These are phyloP conservation scores for Carlito syrichta DNA, from an alignment of 2,113 vertebrate genomes.

Conservation along the genomic window DNA sequence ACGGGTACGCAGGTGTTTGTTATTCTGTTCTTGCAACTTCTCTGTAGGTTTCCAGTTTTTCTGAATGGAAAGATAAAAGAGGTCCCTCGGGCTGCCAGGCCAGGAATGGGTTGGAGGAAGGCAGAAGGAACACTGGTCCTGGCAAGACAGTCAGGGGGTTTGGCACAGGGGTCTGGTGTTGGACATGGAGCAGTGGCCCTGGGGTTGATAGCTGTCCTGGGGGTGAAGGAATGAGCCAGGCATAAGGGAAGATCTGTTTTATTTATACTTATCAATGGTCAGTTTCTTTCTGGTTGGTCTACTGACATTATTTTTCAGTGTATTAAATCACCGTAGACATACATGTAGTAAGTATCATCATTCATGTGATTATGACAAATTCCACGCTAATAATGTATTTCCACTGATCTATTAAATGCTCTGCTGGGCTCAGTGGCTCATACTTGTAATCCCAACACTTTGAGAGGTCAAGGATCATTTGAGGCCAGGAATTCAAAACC, in stretches of 20 bases:
- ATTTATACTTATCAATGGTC: not conserved
- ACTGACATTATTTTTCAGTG: not conserved
- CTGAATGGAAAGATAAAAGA: not conserved
- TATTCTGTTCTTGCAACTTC: not conserved
- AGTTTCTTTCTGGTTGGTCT: not conserved
- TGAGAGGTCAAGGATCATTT: too few relatives aligned
- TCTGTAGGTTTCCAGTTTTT: not conserved
- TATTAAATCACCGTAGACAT: not conserved
- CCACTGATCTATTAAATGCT: not conserved
- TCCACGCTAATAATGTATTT: not conserved
- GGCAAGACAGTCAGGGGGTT: not conserved
- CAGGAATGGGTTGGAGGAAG: not conserved
- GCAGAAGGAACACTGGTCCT: not conserved
- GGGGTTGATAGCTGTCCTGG: not conserved
- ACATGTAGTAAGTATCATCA: not conserved
- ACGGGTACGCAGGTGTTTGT: not conserved
- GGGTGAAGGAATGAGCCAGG: not conserved
- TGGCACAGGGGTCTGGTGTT: not conserved
- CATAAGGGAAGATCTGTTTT: not conserved
- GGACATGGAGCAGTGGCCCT: fast-evolving
- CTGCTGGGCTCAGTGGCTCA: too few relatives aligned
- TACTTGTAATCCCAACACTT: too few relatives aligned
- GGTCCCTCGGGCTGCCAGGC: not conserved
- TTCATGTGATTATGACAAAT: not conserved
- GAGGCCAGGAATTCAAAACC: too few relatives aligned